Conservation (phyloP, 1,140 invertebrate species). For the Laodelphax striatellus region DNA sequence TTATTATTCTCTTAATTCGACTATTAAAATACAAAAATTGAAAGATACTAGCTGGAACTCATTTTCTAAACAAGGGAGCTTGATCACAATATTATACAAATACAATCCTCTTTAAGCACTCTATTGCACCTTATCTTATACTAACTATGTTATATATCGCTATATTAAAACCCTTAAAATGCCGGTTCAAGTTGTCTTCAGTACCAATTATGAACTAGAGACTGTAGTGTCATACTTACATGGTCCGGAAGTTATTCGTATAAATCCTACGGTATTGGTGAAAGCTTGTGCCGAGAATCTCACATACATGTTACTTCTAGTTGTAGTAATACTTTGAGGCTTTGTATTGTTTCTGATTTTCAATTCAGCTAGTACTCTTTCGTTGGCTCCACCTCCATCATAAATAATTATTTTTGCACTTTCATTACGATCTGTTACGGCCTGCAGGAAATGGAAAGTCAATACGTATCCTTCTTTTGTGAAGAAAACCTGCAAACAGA, state of each 20-base stretch:
- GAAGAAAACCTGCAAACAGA: conserved; percentile 46
- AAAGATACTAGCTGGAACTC: no score
- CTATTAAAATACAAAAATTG: no score
- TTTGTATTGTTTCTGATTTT: conserved; percentile 63
- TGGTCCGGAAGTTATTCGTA: conserved; percentile 61
- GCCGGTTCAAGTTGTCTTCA: no score
- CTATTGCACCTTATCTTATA: no score
- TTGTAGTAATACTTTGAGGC: conserved; percentile 73
- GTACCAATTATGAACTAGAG: no score
- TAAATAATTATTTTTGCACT: conserved; percentile 60
- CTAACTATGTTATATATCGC: no score
- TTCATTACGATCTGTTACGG: conserved; percentile 59
- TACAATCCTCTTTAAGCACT: no score
- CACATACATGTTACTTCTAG: conserved; percentile 61
- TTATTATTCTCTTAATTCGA: no score
- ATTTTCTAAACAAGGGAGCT: no score
- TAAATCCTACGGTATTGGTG: conserved; percentile 55
- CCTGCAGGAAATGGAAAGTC: conserved; percentile 70
- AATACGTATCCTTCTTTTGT: conserved; percentile 63
- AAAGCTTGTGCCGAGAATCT: conserved; percentile 55
- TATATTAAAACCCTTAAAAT: no score
- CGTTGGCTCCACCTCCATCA: conserved; percentile 57
- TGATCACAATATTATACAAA: no score
- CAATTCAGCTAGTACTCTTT: conserved; percentile 55
- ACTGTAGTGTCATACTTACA: no score